phyloP scores from a whole-genome alignment of 2,888 invertebrate genomes.

The Clistopyga incitator region DNA sequence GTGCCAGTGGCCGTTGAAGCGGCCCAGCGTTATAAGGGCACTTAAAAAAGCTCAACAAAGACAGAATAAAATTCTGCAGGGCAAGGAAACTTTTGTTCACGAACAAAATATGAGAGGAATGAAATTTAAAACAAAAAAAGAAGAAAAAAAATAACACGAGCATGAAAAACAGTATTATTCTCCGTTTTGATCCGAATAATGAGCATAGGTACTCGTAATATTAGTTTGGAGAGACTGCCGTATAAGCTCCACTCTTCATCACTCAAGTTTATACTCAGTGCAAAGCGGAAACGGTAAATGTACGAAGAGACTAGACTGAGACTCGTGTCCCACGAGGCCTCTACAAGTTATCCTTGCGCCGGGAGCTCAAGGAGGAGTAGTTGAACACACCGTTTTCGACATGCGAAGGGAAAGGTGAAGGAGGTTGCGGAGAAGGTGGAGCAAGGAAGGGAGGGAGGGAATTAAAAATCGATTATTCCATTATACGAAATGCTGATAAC shows the following conservation, averaged over 20 bases:
- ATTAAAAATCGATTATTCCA: conserved; percentile 39
- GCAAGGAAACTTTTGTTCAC: conserved; percentile 35
- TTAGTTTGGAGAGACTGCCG: conserved; percentile 1
- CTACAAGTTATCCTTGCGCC: not conserved
- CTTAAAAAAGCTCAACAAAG: conserved; percentile 57
- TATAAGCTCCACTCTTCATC: conserved; percentile 9
- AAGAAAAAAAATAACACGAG: not conserved
- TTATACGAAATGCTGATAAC: conserved; percentile 43
- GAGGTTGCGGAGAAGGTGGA: not conserved
- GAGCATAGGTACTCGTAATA: conserved; percentile 17
- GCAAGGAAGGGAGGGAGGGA: not conserved
- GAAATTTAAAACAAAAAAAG: not conserved
- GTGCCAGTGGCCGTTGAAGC: conserved; percentile 42
- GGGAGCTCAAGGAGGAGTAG: not conserved
- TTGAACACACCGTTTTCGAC: not conserved
- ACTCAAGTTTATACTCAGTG: not conserved
- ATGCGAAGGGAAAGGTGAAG: not conserved
- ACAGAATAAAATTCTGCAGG: conserved; percentile 47
- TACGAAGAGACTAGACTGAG: not conserved
- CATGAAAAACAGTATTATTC: not conserved
- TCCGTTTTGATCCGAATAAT: conserved; percentile 7
- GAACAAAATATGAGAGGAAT: conserved; percentile 32
- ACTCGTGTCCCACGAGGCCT: conserved; percentile 22
- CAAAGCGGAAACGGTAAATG: not conserved
- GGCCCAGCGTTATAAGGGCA: conserved; percentile 30